Conservation (phyloP, 2,888 invertebrate species). For the Mesorhabditis belari region DNA sequence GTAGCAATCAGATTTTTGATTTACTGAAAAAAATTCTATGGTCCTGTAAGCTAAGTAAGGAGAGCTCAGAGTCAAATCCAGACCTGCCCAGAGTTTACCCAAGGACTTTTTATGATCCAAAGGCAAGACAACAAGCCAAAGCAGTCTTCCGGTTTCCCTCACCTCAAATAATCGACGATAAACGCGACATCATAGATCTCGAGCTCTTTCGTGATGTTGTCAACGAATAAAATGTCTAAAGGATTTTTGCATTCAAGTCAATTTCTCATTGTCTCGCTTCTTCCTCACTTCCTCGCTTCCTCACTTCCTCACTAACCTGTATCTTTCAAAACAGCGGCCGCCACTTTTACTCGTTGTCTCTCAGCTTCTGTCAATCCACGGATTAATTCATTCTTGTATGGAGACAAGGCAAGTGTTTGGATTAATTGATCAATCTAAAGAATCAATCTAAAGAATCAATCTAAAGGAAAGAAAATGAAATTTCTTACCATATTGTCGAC, state of each 20-base stretch:
- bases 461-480: constrained; percentile 44
- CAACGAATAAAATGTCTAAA: constrained; percentile 72
- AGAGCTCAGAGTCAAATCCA: too few relatives aligned
- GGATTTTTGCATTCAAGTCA: too few relatives aligned
- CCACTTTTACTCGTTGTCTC: constrained; percentile 76
- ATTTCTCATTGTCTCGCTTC: too few relatives aligned
- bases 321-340: constrained; percentile 73
- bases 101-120: too few relatives aligned
- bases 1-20: too few relatives aligned
- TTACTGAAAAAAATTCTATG: too few relatives aligned
- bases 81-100: too few relatives aligned
- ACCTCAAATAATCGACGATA: constrained; percentile 81
- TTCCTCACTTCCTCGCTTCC: too few relatives aligned
- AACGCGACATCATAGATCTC: constrained; percentile 94
- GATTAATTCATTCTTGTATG: constrained; percentile 79
- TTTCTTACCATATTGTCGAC: constrained; percentile 13
- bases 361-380: constrained; percentile 80
- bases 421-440: constrained; percentile 75
- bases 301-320: constrained; percentile 49
- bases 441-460: not conserved
- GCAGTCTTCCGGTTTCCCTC: constrained; percentile 66
- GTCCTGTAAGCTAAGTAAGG: too few relatives aligned
- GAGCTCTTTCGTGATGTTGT: constrained; percentile 80
- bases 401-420: constrained; percentile 81
- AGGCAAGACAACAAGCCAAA: too few relatives aligned